A percentile compares a stretch with the other conserved stretches of the same genome.
Conservation (phyloP, 2,888 invertebrate genomes). For the Epinotia demarniana region DNA sequence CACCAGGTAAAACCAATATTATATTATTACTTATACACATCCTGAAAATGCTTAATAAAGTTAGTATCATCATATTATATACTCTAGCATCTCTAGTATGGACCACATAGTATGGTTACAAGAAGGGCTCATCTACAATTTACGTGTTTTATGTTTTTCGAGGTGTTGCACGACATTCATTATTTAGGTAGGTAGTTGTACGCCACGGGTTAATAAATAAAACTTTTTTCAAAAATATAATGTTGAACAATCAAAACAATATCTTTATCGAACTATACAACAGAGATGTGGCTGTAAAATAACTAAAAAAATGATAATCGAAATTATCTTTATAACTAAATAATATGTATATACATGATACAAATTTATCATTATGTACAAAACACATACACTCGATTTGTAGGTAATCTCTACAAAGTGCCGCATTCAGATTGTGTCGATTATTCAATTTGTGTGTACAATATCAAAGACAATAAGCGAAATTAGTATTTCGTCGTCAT, state of each 20-base stretch:
- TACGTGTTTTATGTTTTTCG: too few species aligned
- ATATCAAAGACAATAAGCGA: conserved; percentile 22
- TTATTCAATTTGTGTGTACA: conserved; percentile 27
- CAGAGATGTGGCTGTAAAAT: conserved; percentile 74
- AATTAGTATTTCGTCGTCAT: conserved; percentile 13
- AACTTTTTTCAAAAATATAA: conserved; percentile 77
- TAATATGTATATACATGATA: conserved; percentile 57
- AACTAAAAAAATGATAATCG: conserved; percentile 66
- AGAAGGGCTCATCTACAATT: neutral
- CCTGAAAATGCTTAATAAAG: too few species aligned
- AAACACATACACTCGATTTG: conserved; percentile 40
- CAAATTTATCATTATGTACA: conserved; percentile 60
- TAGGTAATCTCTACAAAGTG: conserved; percentile 32
- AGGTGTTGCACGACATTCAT: too few species aligned
- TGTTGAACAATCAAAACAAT: conserved; percentile 80
- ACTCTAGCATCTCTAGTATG: too few species aligned
- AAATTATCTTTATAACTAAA: conserved; percentile 64
- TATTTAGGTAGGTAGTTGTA: neutral
- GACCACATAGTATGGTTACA: too few species aligned
- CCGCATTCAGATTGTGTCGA: conserved; percentile 18
- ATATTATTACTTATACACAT: too few species aligned
- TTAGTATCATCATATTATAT: too few species aligned
- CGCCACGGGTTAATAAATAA: neutral
- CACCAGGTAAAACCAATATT: too few species aligned
- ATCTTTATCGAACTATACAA: conserved; percentile 82